Percentiles rank a stretch among this genome's conserved stretches.
phyloP scores from a whole-genome alignment of 1,140 invertebrate genomes.

The Protaetia brevitarsis region DNA sequence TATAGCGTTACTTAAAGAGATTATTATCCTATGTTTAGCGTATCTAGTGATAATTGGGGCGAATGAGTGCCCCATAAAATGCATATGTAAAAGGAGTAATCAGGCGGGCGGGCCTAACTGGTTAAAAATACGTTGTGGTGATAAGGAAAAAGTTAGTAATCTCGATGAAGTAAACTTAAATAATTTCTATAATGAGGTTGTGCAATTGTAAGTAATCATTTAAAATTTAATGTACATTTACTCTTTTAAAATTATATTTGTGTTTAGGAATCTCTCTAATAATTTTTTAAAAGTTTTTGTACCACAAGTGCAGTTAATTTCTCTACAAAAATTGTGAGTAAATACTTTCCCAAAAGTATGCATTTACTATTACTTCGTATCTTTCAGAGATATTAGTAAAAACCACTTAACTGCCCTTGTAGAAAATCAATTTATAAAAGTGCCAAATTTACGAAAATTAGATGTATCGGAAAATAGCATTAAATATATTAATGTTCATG shows the following conservation, averaged over 20 bases:
- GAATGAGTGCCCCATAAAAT: slow-evolving; percentile 40
- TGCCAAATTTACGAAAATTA: slow-evolving; percentile 64
- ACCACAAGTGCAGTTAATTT: slow-evolving; percentile 44
- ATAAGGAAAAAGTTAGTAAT: slow-evolving; percentile 42
- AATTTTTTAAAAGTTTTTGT: slow-evolving; percentile 43
- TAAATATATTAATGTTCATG: slow-evolving; percentile 58
- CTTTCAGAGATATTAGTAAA: slow-evolving; percentile 68
- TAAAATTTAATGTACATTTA: slow-evolving; percentile 22
- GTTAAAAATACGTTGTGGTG: slow-evolving; percentile 52
- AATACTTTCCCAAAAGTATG: slow-evolving; percentile 20
- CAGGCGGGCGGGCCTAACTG: slow-evolving; percentile 41
- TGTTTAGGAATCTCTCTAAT: slow-evolving; percentile 45
- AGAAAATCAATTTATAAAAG: slow-evolving; percentile 68
- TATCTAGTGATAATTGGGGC: not conserved
- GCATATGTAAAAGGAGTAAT: slow-evolving; percentile 40
- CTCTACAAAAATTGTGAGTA: slow-evolving; percentile 48
- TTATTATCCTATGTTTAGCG: not conserved
- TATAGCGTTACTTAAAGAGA: not conserved
- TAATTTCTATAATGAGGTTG: slow-evolving; percentile 48
- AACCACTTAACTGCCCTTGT: slow-evolving; percentile 75
- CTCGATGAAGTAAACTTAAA: slow-evolving; percentile 51
- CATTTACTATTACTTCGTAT: slow-evolving; percentile 27
- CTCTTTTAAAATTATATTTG: slow-evolving; percentile 27
- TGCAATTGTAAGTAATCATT: slow-evolving; percentile 48
- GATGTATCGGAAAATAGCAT: slow-evolving; percentile 67